Base-by-base conservation (phyloP, 2,888 invertebrate species). In the Agrochola lychnidis region DNA sequence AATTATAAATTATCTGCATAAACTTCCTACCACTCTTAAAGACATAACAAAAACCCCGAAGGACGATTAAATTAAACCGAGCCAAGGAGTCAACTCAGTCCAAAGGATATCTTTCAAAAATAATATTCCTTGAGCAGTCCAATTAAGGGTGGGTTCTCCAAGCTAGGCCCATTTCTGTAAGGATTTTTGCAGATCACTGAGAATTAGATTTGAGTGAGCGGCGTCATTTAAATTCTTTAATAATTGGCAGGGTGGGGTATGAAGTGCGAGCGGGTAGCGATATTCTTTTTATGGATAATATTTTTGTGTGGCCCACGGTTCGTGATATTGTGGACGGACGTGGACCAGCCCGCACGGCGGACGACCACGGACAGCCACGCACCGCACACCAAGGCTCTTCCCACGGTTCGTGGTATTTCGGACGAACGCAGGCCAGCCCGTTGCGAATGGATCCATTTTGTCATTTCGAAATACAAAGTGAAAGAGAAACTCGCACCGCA, bases 141-240 rank as follows among this genome's bases (percentile, higher is more conserved):
- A 89, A 91, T 91, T 91, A 91, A 86, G 76, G 61, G 74, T 40
- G 85, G 84, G 83, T 85, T 70, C 62, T 81, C 86, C 76, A 87
- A 83, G 90, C 85, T 86, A 89, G 86, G 88, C 89, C 87, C 90
- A 90, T 90, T 91, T 89, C 85, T 87, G 67, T 81, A 74, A 88
- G 91, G 91, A 89, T 92, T 91, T 90, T 90, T 87, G 87, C 85
- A 87, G 90, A 90, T 91, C 89, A 87, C 78, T 76, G 76, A 78
- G 90, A 90, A 92, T 92, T 90, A 92, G 90, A 90, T 92, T 92
- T 89, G 90, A 90, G 89, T 83, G 88, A 91, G 86, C 86, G 87
- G 89, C 88, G 87, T 89, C 92, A 90, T 92, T 92, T 90, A 89
- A 90, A 92, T 91, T 90, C 90, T 92, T 91, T 90, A 90, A 92